Evolutionary conservation across 2,797 vertebrate genomes (phyloP).

Genomic region (Hydrolagus colliei): DNA sequence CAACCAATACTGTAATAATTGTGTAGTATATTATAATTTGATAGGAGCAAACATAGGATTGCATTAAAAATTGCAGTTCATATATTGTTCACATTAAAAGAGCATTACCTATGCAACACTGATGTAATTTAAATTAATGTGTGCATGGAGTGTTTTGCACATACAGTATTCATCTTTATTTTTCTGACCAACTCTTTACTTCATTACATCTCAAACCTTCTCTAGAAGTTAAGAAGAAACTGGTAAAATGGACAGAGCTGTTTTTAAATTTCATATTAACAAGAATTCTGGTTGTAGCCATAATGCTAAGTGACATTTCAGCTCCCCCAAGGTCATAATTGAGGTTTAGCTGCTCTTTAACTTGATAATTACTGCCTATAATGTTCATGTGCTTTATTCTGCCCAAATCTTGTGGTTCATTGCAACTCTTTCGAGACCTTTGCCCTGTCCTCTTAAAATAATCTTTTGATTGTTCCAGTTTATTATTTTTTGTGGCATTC

Average conservation of each 20-base stretch:
- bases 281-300: constrained; percentile 7
- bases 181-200: background rate
- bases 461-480: background rate
- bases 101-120: no score
- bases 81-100: no score
- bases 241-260: constrained; percentile 10
- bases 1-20: no score
- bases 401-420: constrained; percentile 25
- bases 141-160: background rate
- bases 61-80: no score
- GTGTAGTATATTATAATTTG: no score
- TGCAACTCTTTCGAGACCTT: constrained; percentile 14
- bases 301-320: constrained; percentile 31
- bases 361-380: constrained; percentile 32
- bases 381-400: constrained; percentile 30
- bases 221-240: background rate
- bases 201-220: background rate
- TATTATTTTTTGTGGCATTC: constrained; percentile 13
- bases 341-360: constrained; percentile 31
- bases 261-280: constrained; percentile 32
- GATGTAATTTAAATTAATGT: background rate
- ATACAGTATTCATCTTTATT: background rate
- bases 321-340: constrained; percentile 29
- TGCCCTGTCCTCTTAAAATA: background rate
- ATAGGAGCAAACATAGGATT: no score